Conservation (phyloP, 2,797 vertebrate species). For the Dendrocincla fuliginosa region DNA sequence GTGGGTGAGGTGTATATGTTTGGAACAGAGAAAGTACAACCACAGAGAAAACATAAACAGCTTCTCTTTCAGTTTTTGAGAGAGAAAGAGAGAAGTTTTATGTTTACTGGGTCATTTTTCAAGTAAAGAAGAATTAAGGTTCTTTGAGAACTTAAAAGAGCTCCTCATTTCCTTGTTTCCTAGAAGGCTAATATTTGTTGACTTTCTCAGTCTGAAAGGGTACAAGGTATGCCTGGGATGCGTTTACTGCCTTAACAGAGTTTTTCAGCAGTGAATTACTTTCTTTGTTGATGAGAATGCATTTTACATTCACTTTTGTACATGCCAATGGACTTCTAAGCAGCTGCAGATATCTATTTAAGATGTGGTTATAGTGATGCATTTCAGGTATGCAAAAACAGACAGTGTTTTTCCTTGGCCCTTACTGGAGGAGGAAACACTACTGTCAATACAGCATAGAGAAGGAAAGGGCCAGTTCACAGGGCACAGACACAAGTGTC, state of each 20-base stretch:
- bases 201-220: constrained; percentile 3
- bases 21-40: background rate
- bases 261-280: background rate
- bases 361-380: background rate
- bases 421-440: background rate
- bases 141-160: constrained; percentile 24
- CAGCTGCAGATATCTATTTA: background rate
- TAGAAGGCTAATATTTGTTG: background rate
- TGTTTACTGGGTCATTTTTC: background rate
- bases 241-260: background rate
- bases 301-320: background rate
- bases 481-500: background rate
- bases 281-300: background rate
- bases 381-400: background rate
- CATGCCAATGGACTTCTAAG: background rate
- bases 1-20: background rate
- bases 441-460: background rate
- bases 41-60: background rate
- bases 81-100: background rate
- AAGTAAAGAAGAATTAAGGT: constrained; percentile 17
- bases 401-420: background rate
- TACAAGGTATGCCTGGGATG: background rate
- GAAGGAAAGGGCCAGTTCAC: background rate
- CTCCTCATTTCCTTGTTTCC: background rate
- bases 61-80: background rate